A percentile compares a stretch with the other conserved stretches of the same genome.
These are phyloP conservation scores for Synanthedon formicaeformis DNA, from an alignment of 2,888 invertebrate species.

Conservation along the genomic window DNA sequence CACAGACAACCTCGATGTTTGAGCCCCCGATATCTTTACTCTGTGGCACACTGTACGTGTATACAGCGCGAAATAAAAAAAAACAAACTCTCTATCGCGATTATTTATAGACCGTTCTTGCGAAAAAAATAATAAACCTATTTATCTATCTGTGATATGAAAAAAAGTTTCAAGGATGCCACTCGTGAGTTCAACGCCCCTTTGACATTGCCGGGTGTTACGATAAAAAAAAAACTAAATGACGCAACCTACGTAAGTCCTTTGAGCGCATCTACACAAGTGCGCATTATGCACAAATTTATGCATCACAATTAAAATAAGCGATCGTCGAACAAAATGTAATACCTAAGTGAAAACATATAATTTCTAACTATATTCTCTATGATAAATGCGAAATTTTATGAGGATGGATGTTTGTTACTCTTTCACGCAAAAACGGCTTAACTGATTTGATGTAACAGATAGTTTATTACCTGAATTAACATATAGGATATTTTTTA, in stretches of 20 bases:
- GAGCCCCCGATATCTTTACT: too few relatives aligned
- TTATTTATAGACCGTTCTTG: conserved; percentile 4
- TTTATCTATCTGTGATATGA: conserved; percentile 38
- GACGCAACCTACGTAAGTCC: conserved; percentile 29
- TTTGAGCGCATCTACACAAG: not conserved
- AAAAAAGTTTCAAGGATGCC: conserved; percentile 58
- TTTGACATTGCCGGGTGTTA: conserved; percentile 49
- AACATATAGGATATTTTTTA: too few relatives aligned
- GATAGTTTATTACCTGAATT: too few relatives aligned
- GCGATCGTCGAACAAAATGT: too few relatives aligned
- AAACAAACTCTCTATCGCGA: not conserved
- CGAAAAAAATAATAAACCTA: conserved; percentile 15
- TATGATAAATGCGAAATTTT: too few relatives aligned
- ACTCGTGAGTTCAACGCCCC: conserved; percentile 43
- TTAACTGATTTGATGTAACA: too few relatives aligned
- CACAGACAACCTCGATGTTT: not conserved
- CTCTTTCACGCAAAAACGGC: too few relatives aligned
- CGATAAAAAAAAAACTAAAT: conserved; percentile 27
- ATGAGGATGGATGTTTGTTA: too few relatives aligned
- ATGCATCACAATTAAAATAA: not conserved
- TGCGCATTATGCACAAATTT: too few relatives aligned
- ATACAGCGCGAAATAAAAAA: not conserved
- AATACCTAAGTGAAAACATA: too few relatives aligned
- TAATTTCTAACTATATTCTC: too few relatives aligned
- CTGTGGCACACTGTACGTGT: too few relatives aligned